Conservation (phyloP, 2,113 vertebrate genomes). For the Scophthalmus maximus region DNA sequence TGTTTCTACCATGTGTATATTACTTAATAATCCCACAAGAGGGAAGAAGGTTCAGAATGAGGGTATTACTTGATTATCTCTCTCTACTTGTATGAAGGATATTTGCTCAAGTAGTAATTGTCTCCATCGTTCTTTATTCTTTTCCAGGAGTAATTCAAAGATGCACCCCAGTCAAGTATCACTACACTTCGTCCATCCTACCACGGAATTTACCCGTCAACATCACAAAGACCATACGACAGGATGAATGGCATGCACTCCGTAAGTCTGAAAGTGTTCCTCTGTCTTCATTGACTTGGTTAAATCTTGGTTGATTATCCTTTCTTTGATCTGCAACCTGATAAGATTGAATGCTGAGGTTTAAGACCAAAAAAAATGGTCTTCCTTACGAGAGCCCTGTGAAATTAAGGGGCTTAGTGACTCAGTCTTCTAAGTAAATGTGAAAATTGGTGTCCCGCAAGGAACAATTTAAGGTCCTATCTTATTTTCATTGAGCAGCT, state of each 20-base stretch:
- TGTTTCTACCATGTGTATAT: slow-evolving; percentile 15
- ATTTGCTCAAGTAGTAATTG: slow-evolving; percentile 19
- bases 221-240: slow-evolving; percentile 93
- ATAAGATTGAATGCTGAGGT: background rate
- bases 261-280: slow-evolving; percentile 83
- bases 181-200: slow-evolving; percentile 92
- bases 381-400: background rate
- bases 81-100: slow-evolving; percentile 7
- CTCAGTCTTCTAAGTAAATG: background rate
- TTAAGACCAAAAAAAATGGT: background rate
- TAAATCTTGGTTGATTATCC: background rate
- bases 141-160: slow-evolving; percentile 80
- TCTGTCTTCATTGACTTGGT: background rate
- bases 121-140: slow-evolving; percentile 14
- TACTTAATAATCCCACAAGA: slow-evolving; percentile 21
- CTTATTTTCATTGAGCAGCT: background rate
- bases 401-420: background rate
- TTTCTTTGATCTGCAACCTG: background rate
- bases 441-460: background rate
- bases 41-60: slow-evolving; percentile 24
- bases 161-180: slow-evolving; percentile 90
- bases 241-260: slow-evolving; percentile 93
- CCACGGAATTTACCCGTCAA: slow-evolving; percentile 90
- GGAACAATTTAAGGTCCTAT: background rate
- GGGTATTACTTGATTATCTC: slow-evolving; percentile 16